Evolutionary conservation across 92 coral and sea anemone species (phyloP).

Genomic region (Epizoanthus illoricatus): DNA sequence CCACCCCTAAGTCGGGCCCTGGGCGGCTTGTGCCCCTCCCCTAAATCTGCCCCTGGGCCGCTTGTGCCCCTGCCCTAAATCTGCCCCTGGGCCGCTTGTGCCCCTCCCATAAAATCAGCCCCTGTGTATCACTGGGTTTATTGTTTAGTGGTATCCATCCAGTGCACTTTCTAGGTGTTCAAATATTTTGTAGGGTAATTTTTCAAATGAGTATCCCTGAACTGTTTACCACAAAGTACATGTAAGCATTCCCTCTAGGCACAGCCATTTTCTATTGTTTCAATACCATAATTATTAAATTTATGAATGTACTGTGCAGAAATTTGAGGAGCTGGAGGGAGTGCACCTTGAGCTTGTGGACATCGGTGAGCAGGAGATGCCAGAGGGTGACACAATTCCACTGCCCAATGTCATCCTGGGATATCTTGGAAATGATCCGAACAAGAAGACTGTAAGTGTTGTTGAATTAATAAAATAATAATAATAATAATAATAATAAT

Average conservation of each 20-base stretch:
- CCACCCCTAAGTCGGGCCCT: no score
- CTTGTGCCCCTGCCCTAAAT: no score
- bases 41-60: no score
- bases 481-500: not conserved
- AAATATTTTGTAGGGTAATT: no score
- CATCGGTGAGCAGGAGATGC: constrained; percentile 69
- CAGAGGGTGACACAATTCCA: constrained; percentile 51
- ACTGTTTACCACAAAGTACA: not conserved
- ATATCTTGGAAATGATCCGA: constrained; percentile 78
- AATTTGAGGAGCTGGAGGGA: constrained; percentile 53
- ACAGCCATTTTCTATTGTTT: not conserved
- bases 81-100: no score
- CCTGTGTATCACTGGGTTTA: no score
- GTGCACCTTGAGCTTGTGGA: constrained; percentile 66
- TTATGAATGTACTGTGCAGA: constrained; percentile 33
- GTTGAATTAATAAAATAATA: not conserved
- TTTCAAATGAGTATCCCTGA: no score
- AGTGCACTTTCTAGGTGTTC: no score
- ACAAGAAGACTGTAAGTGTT: constrained; percentile 84
- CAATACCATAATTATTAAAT: not conserved
- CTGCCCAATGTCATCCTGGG: constrained; percentile 90
- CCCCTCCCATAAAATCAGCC: no score
- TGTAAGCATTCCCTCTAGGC: not conserved
- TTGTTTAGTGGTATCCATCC: no score
- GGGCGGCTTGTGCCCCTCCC: no score